These are phyloP conservation scores for Toxotes lorentzi DNA, from an alignment of 2,797 vertebrate genomes.

Conservation along the genomic window DNA sequence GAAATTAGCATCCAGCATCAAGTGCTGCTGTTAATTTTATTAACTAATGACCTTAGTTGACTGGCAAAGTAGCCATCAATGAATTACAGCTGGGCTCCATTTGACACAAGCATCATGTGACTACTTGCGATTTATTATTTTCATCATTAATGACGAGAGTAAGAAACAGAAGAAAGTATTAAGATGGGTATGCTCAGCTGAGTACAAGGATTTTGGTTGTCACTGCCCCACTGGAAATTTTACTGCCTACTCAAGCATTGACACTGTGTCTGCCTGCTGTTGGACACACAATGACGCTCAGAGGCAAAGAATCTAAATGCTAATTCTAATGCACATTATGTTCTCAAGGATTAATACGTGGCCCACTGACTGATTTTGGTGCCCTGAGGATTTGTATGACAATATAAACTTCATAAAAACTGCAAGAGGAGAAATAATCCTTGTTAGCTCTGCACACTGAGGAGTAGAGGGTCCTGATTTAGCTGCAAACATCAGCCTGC, in stretches of 20 bases:
- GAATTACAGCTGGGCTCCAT: conserved; percentile 2
- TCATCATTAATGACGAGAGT: conserved; percentile 12
- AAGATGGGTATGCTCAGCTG: conserved; percentile 27
- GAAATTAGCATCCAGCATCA: conserved; percentile 4
- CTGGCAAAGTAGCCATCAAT: background rate
- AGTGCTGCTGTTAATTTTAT: conserved; percentile 3
- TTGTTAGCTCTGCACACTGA: conserved; percentile 48
- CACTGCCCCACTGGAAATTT: conserved; percentile 42
- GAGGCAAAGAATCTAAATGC: conserved; percentile 65
- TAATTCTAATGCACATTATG: conserved; percentile 73
- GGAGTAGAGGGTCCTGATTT: conserved; percentile 23
- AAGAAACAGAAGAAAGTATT: conserved; percentile 24
- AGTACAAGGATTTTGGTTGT: conserved; percentile 40
- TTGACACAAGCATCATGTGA: conserved; percentile 4
- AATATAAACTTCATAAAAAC: conserved; percentile 65
- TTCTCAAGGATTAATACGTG: conserved; percentile 73
- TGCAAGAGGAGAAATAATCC: conserved; percentile 65
- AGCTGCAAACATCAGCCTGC: conserved; percentile 18
- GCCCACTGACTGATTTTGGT: conserved; percentile 56
- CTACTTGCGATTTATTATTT: conserved; percentile 2
- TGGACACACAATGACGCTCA: conserved; percentile 60
- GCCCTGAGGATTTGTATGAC: conserved; percentile 68
- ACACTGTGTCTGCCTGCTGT: conserved; percentile 53
- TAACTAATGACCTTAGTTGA: conserved; percentile 4
- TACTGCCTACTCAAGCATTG: conserved; percentile 46